Evolutionary conservation across 2,797 vertebrate genomes (phyloP).

Genomic region (Erithacus rubecula): DNA sequence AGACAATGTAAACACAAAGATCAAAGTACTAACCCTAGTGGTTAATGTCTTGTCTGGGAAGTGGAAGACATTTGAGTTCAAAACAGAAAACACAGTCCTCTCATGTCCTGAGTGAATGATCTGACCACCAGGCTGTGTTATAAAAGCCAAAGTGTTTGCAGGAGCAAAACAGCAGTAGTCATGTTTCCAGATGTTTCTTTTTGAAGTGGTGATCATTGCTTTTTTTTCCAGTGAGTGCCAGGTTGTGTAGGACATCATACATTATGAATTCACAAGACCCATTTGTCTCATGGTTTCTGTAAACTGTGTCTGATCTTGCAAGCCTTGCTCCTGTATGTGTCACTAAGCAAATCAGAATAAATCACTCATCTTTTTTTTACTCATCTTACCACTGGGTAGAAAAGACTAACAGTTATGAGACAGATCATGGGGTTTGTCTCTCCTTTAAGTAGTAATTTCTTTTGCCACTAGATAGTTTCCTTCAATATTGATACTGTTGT

Average conservation of each 20-base stretch:
- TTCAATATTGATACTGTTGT: not conserved
- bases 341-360: not conserved
- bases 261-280: not conserved
- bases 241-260: not conserved
- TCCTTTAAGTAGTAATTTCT: not conserved
- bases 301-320: not conserved
- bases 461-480: not conserved
- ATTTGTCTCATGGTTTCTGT: not conserved
- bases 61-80: not conserved
- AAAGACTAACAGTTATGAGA: not conserved
- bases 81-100: not conserved
- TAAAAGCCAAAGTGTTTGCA: not conserved
- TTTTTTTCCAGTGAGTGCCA: not conserved
- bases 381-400: not conserved
- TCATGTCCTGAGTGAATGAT: not conserved
- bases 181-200: not conserved
- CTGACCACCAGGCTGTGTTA: not conserved
- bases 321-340: not conserved
- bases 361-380: not conserved
- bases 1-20: not conserved
- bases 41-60: not conserved
- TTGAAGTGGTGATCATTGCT: not conserved
- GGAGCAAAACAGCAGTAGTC: not conserved
- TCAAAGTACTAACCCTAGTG: not conserved
- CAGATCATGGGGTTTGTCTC: not conserved